Evolutionary conservation across 2,797 vertebrate species (phyloP).

Genomic region (Hoplostethus atlanticus): DNA sequence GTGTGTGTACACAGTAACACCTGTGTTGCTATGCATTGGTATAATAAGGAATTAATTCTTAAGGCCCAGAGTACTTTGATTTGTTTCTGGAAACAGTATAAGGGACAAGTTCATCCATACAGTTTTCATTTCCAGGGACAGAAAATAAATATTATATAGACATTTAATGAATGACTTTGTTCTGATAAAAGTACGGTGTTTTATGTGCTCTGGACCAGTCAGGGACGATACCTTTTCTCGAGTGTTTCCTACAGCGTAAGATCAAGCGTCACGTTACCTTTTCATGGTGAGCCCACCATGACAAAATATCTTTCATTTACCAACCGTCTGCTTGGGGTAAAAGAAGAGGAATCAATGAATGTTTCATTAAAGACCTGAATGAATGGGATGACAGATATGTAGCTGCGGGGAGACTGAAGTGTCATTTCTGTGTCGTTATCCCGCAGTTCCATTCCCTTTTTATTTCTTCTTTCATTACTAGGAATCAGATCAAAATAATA

Average conservation of each 20-base stretch:
- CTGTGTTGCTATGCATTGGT: constrained; percentile 49
- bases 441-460: constrained; percentile 42
- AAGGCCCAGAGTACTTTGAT: constrained; percentile 37
- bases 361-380: constrained; percentile 59
- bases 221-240: constrained; percentile 23
- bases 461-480: constrained; percentile 35
- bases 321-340: constrained; percentile 42
- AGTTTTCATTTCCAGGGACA: not conserved
- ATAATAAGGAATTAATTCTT: constrained; percentile 45
- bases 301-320: constrained; percentile 39
- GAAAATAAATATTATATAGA: constrained; percentile 49
- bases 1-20: constrained; percentile 65
- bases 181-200: not conserved
- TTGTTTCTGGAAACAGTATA: constrained; percentile 55
- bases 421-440: constrained; percentile 52
- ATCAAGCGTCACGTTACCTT: constrained; percentile 34
- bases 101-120: constrained; percentile 29
- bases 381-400: constrained; percentile 49
- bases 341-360: constrained; percentile 55
- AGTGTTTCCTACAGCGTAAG: constrained; percentile 38
- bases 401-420: constrained; percentile 47
- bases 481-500: constrained; percentile 24
- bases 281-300: constrained; percentile 40
- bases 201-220: constrained; percentile 15
- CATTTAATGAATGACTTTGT: constrained; percentile 3